These are phyloP conservation scores for Corydoras sp. DNA, from an alignment of 2,113 vertebrate species.

Conservation along the genomic window DNA sequence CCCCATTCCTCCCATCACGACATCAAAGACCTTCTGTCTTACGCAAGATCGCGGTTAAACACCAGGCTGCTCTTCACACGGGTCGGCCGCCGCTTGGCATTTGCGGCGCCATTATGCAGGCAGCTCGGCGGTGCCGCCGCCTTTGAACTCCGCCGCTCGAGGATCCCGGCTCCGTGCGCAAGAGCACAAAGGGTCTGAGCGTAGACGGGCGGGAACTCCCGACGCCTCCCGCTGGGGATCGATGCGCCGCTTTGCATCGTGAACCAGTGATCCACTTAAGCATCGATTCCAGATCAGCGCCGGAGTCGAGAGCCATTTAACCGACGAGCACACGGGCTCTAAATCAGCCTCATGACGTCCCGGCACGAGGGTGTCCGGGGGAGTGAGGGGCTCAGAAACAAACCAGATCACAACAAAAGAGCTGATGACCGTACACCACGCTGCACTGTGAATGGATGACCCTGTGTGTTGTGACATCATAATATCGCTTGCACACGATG, in stretches of 20 bases:
- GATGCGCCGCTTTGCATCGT: background rate
- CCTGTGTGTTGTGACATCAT: no score
- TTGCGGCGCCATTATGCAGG: no score
- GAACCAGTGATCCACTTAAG: conserved; percentile 27
- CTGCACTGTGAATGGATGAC: no score
- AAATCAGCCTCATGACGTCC: conserved; percentile 36
- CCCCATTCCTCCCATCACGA: background rate
- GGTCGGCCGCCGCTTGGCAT: no score
- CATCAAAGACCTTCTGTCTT: no score
- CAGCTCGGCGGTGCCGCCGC: no score
- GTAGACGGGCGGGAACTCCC: background rate
- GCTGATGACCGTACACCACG: no score
- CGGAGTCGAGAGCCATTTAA: conserved; percentile 32
- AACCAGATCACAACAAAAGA: no score
- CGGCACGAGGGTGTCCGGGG: background rate
- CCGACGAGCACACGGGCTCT: background rate
- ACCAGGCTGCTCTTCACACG: no score
- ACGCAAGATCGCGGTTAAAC: no score
- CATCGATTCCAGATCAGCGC: conserved; percentile 42
- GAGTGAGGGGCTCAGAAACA: no score
- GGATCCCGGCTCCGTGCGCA: background rate
- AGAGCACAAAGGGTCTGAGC: background rate
- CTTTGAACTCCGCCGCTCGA: background rate
- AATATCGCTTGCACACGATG: no score
- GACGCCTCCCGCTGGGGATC: background rate